A percentile compares a stretch with the other conserved stretches of the same genome.
These are phyloP conservation scores for Poeciliopsis prolifica DNA, from an alignment of 2,113 vertebrate genomes.

Conservation along the genomic window DNA sequence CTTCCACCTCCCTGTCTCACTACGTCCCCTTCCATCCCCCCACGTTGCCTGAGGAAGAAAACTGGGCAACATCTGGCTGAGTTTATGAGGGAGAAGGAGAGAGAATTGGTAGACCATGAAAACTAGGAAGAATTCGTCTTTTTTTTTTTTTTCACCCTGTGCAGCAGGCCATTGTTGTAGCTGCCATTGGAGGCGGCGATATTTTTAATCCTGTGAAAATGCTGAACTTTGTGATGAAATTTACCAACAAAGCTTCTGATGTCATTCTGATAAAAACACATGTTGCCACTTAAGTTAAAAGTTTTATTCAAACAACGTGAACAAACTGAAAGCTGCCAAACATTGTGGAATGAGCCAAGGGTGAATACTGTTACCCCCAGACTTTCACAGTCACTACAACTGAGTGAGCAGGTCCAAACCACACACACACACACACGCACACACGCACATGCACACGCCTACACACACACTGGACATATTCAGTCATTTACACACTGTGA, in stretches of 20 bases:
- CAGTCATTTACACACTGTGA: constrained; percentile 74
- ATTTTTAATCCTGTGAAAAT: constrained; percentile 66
- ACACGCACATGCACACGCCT: constrained; percentile 32
- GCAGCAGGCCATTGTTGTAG: constrained; percentile 69
- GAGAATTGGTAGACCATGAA: constrained; percentile 76
- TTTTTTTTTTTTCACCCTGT: constrained; percentile 56
- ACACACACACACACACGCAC: constrained; percentile 20
- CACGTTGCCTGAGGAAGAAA: constrained; percentile 71
- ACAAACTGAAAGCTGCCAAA: constrained; percentile 88
- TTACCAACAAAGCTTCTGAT: constrained; percentile 34
- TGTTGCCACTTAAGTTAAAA: constrained; percentile 82
- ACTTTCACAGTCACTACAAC: constrained; percentile 66
- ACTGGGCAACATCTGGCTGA: constrained; percentile 83
- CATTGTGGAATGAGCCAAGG: constrained; percentile 86
- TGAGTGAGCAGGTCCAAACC: constrained; percentile 60
- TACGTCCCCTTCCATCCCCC: constrained; percentile 41
- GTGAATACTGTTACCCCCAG: constrained; percentile 80
- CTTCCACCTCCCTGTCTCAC: constrained; percentile 46
- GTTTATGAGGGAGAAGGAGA: constrained; percentile 71
- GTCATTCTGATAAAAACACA: constrained; percentile 44
- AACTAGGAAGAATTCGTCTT: constrained; percentile 60
- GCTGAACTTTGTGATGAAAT: constrained; percentile 44
- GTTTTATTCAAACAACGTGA: constrained; percentile 93
- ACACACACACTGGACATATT: constrained; percentile 77
- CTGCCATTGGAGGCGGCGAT: constrained; percentile 58